phyloP scores from a whole-genome alignment of 2,113 vertebrate species.

The Actinemys pallida region DNA sequence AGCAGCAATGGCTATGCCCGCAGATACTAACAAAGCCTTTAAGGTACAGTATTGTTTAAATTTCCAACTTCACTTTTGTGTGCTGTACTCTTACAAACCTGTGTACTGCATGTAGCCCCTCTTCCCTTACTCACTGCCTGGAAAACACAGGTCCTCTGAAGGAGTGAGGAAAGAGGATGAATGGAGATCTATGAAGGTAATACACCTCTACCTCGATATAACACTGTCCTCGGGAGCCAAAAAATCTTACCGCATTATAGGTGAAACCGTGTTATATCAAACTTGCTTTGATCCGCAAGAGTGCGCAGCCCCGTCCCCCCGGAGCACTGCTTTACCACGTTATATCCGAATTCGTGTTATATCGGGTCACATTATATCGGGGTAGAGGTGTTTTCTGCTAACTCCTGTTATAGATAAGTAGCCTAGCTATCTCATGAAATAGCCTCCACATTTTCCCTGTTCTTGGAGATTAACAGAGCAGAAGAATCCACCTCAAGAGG shows the following conservation, averaged over 20 bases:
- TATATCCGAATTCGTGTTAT: no score
- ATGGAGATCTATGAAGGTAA: not conserved
- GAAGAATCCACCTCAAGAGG: not conserved
- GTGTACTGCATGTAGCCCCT: fast-evolving
- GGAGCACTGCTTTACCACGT: no score
- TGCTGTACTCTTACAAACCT: not conserved
- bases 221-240: no score
- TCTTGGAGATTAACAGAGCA: not conserved
- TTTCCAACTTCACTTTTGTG: not conserved
- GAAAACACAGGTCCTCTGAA: not conserved
- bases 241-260: no score
- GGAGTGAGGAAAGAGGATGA: not conserved
- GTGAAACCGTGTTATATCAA: no score
- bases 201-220: no score
- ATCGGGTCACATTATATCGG: no score
- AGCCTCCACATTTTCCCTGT: not conserved
- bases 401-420: not conserved
- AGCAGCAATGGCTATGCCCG: conserved; percentile 98
- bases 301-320: no score
- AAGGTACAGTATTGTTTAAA: conserved; percentile 83
- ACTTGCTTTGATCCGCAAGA: no score
- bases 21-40: conserved; percentile 98
- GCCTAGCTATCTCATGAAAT: not conserved
- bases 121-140: not conserved
- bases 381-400: not conserved